Evolutionary conservation across 2,113 vertebrate genomes (phyloP).

Genomic region (Alligator sinensis): DNA sequence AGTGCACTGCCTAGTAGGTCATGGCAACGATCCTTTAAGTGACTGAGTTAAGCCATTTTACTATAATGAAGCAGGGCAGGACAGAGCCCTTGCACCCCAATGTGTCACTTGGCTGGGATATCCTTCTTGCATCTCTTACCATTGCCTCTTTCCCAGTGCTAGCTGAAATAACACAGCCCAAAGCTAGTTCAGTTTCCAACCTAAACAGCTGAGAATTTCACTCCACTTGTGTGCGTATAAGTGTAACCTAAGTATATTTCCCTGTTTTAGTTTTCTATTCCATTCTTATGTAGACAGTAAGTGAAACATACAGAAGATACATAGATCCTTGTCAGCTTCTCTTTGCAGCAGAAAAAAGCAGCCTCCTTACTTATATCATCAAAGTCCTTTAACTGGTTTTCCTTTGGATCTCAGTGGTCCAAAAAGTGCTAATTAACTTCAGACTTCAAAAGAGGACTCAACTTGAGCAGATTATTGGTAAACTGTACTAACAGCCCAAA

Average conservation of each 20-base stretch:
- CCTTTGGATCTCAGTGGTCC: neutral
- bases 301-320: neutral
- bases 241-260: neutral
- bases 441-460: neutral
- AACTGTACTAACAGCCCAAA: neutral
- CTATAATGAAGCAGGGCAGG: no score
- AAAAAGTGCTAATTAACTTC: neutral
- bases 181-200: neutral
- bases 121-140: neutral
- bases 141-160: neutral
- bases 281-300: neutral
- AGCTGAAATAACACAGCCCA: neutral
- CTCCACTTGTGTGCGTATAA: accelerated
- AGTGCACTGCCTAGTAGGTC: accelerated
- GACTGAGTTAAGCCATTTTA: no score
- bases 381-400: neutral
- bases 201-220: neutral
- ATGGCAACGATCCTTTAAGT: no score
- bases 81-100: no score
- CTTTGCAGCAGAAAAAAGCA: neutral
- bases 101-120: neutral
- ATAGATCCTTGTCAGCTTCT: neutral
- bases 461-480: neutral
- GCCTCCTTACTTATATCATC: neutral
- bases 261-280: neutral